These are phyloP conservation scores for Rhamphomyia laevipes DNA, from an alignment of 2,888 invertebrate species.

Conservation along the genomic window DNA sequence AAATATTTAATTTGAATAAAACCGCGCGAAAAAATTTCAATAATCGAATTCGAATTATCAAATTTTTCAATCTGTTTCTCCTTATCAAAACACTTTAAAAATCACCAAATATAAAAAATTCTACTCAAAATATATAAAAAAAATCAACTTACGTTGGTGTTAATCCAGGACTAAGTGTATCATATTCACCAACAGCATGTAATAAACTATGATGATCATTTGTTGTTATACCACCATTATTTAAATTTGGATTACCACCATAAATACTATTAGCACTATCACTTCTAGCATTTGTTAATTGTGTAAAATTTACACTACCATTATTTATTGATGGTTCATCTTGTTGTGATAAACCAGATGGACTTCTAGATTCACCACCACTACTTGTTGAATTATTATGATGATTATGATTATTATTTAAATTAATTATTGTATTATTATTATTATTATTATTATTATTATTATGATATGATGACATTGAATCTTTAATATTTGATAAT, in stretches of 20 bases:
- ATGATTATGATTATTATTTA: conserved; percentile 7
- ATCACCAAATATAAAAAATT: background rate
- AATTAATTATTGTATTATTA: conserved; percentile 24
- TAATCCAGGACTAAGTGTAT: conserved; percentile 27
- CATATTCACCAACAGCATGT: background rate
- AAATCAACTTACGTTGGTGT: conserved; percentile 27
- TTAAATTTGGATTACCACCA: conserved; percentile 16
- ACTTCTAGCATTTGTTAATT: conserved; percentile 28
- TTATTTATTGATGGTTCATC: conserved; percentile 8
- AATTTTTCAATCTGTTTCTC: no score
- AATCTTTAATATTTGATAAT: conserved; percentile 28
- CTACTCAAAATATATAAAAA: background rate
- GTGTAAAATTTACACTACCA: conserved; percentile 31
- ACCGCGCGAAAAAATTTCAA: no score
- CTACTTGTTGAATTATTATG: conserved; percentile 30
- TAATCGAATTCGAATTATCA: no score
- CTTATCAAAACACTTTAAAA: no score
- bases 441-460: conserved; percentile 6
- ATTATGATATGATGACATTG: conserved; percentile 17
- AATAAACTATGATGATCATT: background rate
- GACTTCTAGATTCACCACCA: conserved; percentile 33
- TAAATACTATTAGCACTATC: conserved; percentile 26
- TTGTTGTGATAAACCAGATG: conserved; percentile 21
- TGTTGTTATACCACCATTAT: background rate
- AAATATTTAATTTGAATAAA: no score